Evolutionary conservation across 1,140 invertebrate species (phyloP), one percentile per base, ranked within the genome.

Genomic region (Xylocopa sonorina): DNA sequence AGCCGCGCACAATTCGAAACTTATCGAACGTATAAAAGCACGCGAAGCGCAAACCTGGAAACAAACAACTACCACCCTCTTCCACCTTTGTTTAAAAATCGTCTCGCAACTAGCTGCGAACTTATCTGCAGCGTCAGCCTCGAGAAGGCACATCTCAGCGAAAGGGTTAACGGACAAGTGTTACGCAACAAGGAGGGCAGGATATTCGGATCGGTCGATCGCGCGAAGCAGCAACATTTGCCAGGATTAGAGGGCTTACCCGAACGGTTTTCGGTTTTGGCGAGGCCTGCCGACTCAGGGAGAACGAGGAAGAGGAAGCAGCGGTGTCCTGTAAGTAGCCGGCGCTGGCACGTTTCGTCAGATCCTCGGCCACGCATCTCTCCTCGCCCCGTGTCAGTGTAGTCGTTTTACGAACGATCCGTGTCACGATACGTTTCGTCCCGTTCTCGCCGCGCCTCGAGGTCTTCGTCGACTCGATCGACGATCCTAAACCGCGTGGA

Each of bases 321-420:
- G 48, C 62, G 6, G 78, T 86, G 4, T 93, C 93, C 74, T 93
- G 93, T 48, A 94, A 89, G 55, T 94, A 93, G 53, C 92, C 91
- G 72, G 88, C 92, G 84, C 90, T 90, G 80, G 90, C 91, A 71
- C 93, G 93, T 89, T 93, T 90, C 77, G 95, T 93, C 87, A 97
- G 90, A 88, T 96, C 96, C 81, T 97, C 96, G 24, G 95, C 93
- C 24, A 95, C 94, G 78, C 95, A 95, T 79, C 96, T 95, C 89
- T 98, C 97, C 87, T 98, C 97, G 32, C 97, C 97, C 3, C 97
- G 94, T 24, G 97, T 97, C 68, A 98, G 90, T 1, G 97, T 98
- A 12, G 97, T 98, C 78, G 98, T 97, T 91, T 98, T 98, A 62
- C 97, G 94, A 9, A 98, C 95, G 78, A 98, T 97, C 84, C 97